Evolutionary conservation across 2,888 invertebrate genomes (phyloP), one percentile per base, ranked within the genome.

Genomic region (Dynastes maya): DNA sequence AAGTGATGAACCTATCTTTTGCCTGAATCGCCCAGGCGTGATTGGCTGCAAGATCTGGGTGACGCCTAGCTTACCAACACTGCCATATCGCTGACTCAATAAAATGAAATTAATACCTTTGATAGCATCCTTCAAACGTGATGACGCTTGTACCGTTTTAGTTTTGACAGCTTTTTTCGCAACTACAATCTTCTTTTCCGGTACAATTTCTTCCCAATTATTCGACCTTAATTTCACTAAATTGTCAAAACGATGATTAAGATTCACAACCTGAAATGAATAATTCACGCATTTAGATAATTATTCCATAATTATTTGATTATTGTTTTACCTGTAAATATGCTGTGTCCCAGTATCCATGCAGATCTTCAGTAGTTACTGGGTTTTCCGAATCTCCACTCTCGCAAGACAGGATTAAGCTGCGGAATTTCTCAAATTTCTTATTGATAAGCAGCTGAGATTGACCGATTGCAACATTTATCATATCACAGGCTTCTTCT

Each of bases 261-360:
- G 90, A 83, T 94, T 92, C 76, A 92, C 92, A 0, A 95, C 91
- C 91, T 91, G 80, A 6, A 79, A 75, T 40, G 9, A 61, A 22
- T 22, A 16, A 63, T 61, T 13, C 3, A 32, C 3, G 6, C 1
- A 1, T 58, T n/a, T 58, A 37, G 32, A 37, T 37, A 37, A 37
- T 37, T 37, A 37, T 2, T 37, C 5, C 2, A 6, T 58, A 58
- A 3, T 22, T 1, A 16, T 58, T 4, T 13, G 32, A 2, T 63
- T 32, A 29, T 29, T 63, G 13, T 32, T 11, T 83, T 13, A 89
- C 90, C 90, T 96, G 95, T 88, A 95, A 92, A 82, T 92, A 92
- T 53, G 95, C 92, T 93, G 95, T 94, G 84, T 96, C 96, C 96
- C 96, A 97, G 89, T 96, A 97, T 37, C 96, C 96, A 83, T 93